Conservation (phyloP, 2,888 invertebrate species). For the Thysanoteuthis rhombus region DNA sequence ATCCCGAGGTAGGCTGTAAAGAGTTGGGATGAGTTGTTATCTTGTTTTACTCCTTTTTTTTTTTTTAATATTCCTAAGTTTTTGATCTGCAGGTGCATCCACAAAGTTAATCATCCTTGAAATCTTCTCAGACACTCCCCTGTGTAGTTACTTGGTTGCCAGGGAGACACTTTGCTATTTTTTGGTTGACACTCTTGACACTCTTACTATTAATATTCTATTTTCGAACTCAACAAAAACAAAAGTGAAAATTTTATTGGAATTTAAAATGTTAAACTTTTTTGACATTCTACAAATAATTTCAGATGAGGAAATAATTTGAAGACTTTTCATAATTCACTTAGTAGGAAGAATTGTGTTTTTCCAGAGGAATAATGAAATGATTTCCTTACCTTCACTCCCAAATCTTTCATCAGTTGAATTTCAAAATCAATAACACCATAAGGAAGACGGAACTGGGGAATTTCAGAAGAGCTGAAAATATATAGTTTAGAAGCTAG, state of each 20-base stretch:
- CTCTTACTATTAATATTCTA: neutral
- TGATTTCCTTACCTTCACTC: constrained; percentile 79
- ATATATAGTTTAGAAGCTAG: constrained; percentile 24
- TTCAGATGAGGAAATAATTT: neutral
- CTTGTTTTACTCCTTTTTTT: no score
- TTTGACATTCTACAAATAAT: neutral
- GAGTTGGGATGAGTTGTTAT: no score
- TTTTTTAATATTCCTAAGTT: no score
- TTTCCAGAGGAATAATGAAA: neutral
- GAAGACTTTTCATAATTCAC: neutral
- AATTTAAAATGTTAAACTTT: neutral
- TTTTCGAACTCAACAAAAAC: neutral
- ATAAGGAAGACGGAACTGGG: constrained; percentile 93
- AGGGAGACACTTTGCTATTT: no score
- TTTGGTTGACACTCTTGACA: no score
- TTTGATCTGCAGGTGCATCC: no score
- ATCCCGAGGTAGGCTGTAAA: no score
- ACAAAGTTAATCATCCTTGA: no score
- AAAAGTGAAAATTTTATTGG: neutral
- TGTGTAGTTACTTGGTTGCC: no score
- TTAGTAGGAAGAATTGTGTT: neutral
- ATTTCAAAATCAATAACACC: constrained; percentile 94
- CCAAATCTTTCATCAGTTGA: constrained; percentile 88
- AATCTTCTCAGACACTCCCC: no score
- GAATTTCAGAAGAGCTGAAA: constrained; percentile 90